Evolutionary conservation across 2,888 invertebrate species (phyloP), one percentile per base, ranked within the genome.

Genomic region (Brachynemurus nebulosus): DNA sequence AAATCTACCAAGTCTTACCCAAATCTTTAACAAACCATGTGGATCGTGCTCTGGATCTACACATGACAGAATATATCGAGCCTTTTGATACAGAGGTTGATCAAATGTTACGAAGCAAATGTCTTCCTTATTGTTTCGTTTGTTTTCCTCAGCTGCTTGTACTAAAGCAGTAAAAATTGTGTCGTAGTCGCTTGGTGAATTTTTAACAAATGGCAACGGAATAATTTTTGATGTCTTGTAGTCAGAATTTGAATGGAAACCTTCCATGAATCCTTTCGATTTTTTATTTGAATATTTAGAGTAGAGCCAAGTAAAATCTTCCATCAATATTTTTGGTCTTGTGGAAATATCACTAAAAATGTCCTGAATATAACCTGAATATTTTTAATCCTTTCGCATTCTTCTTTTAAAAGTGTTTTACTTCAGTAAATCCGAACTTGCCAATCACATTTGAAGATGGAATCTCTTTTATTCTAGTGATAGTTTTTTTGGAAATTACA

Each of bases 1-100:
- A 50, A 59, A 60, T 19, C 56, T 55, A 9, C 58, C 58, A 35
- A 59, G 50, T 47, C 57, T 50, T 39, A 56, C 52, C 39, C 52
- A 45, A 17, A 55, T 40, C 14, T 46, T 44, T 9, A 44, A 23
- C 12, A 51, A 34, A 51, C 51, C 49, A 42, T 51, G 42, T 11
- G 44, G 45, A 47, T 51, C 52, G 51, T 52, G 50, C 21, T 47
- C 44, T 40, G 45, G 38, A 48, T 55, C 53, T 40, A 50, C 47
- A 40, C 40, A 50, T 27, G 52, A 51, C 34, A 54, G 44, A 38
- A 57, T 54, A 50, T 53, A 53, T 47, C 51, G 46, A 40, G 56
- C 53, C 52, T 57, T 57, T 21, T 48, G 45, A 44, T 53, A 58
- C 40, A 58, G 52, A 12, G 55, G 55, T 41, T 53, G 52, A 42